Percentiles rank a stretch among this genome's conserved stretches.
These are phyloP conservation scores for Sander lucioperca DNA, from an alignment of 2,113 vertebrate genomes.

Conservation along the genomic window DNA sequence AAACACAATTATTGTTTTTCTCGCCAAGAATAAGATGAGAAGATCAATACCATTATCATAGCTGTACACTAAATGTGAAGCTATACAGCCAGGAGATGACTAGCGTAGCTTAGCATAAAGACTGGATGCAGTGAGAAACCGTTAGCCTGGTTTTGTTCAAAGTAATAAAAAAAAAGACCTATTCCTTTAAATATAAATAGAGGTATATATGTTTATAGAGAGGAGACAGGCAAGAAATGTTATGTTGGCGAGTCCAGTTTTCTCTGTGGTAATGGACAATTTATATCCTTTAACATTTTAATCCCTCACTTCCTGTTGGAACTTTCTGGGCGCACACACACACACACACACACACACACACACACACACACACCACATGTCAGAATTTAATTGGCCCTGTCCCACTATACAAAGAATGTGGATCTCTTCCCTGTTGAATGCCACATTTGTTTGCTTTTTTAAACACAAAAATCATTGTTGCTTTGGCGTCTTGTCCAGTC, in stretches of 20 bases:
- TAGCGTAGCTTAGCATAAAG: too few species aligned
- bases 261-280: neutral
- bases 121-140: too few species aligned
- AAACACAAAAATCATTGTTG: neutral
- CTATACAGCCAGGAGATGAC: too few species aligned
- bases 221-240: neutral
- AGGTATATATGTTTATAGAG: neutral
- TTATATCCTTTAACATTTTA: neutral
- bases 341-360: too few species aligned
- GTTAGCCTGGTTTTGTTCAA: too few species aligned
- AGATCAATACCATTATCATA: too few species aligned
- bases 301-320: constrained; percentile 23
- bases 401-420: neutral
- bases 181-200: neutral
- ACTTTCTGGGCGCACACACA: too few species aligned
- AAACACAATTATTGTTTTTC: too few species aligned
- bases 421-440: constrained; percentile 1
- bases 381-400: constrained; percentile 41
- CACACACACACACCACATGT: neutral
- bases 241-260: neutral
- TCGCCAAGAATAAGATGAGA: too few species aligned
- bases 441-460: neutral
- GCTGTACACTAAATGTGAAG: too few species aligned
- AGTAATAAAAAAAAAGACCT: too few species aligned
- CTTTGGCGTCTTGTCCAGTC: neutral